A percentile compares a stretch with the other conserved stretches of the same genome.
These are phyloP conservation scores for Etheostoma nigrum DNA, from an alignment of 2,797 vertebrate species.

Conservation along the genomic window DNA sequence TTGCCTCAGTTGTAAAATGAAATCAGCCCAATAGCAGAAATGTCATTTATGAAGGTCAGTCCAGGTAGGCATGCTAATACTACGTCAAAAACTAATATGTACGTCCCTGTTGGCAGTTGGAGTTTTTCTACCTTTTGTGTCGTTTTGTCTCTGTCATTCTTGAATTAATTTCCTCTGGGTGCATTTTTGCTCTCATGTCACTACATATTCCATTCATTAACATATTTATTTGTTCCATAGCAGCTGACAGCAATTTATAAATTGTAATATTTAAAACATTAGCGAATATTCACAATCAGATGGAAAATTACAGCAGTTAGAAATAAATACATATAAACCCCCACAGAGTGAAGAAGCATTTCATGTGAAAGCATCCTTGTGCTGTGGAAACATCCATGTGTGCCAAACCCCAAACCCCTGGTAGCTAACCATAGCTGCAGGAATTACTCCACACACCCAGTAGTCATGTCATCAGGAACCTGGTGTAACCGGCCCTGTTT, in stretches of 20 bases:
- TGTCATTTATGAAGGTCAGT: neutral
- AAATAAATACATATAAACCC: conserved; percentile 17
- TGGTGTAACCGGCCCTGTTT: conserved; percentile 59
- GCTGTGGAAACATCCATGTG: conserved; percentile 55
- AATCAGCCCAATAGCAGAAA: neutral
- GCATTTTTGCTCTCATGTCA: neutral
- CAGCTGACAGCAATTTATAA: conserved; percentile 12
- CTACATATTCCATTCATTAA: conserved; percentile 27
- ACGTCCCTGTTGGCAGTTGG: neutral
- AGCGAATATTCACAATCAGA: conserved; percentile 28
- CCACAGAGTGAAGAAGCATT: conserved; percentile 39
- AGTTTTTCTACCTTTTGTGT: conserved; percentile 1
- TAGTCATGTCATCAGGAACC: conserved; percentile 72
- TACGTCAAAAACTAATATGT: neutral
- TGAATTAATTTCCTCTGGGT: neutral
- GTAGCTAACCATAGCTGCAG: conserved; percentile 68
- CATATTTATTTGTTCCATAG: conserved; percentile 5
- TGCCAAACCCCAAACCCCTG: conserved; percentile 81
- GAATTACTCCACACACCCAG: conserved; percentile 71
- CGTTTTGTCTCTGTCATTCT: neutral
- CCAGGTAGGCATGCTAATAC: neutral
- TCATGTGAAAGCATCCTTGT: conserved; percentile 60
- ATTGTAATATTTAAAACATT: conserved; percentile 20
- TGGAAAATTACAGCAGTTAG: conserved; percentile 21
- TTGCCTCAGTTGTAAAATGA: neutral